Conservation (phyloP, 2,888 invertebrate species). For the Eilema caniola region DNA sequence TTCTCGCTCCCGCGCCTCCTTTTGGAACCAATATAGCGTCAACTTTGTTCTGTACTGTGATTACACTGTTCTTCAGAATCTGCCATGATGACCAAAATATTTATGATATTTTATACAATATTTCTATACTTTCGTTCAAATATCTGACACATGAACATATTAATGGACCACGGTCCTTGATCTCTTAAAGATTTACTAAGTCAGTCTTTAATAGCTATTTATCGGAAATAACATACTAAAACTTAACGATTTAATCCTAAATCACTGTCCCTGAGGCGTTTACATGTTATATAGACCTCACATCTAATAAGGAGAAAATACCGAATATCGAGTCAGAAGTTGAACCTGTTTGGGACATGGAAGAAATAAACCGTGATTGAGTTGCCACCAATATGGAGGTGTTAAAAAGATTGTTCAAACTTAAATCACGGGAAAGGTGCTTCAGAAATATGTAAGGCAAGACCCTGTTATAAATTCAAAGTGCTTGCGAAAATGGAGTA, state of each 20-base stretch:
- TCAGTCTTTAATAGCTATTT: no score
- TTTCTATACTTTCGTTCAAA: no score
- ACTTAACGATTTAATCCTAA: conserved; percentile 36
- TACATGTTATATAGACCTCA: conserved; percentile 14
- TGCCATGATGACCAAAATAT: no score
- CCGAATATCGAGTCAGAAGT: background rate
- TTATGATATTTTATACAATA: no score
- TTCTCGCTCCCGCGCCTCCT: no score
- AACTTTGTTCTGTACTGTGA: no score
- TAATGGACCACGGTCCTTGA: no score
- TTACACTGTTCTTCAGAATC: no score
- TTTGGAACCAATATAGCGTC: no score
- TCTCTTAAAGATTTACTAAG: no score
- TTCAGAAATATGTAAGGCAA: conserved; percentile 14
- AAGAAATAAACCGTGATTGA: conserved; percentile 19
- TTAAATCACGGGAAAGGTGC: conserved; percentile 14
- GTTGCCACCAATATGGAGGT: conserved; percentile 16
- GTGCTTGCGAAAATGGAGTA: conserved; percentile 13
- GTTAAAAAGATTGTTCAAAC: conserved; percentile 16
- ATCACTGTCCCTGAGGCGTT: conserved; percentile 38
- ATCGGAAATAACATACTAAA: conserved; percentile 34
- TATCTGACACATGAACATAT: no score
- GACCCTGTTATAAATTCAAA: conserved; percentile 20
- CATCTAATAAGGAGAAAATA: conserved; percentile 22
- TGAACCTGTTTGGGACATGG: conserved; percentile 6